Evolutionary conservation across 2,888 invertebrate species (phyloP).

Genomic region (Rhimphoctona megacephalus): DNA sequence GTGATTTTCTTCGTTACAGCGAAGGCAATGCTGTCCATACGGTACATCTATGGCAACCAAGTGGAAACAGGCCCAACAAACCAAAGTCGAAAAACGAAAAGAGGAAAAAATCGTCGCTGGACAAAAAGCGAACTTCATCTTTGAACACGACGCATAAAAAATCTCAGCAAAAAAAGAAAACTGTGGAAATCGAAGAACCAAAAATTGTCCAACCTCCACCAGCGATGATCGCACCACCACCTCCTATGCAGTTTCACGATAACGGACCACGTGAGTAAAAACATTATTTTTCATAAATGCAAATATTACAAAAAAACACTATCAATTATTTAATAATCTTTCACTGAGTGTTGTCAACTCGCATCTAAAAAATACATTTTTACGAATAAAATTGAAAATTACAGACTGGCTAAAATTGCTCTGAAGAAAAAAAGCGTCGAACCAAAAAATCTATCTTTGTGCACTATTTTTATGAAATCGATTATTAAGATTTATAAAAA

Average conservation of each 20-base stretch:
- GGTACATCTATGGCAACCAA: conserved; percentile 83
- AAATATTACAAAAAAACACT: neutral
- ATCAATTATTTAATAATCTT: no score
- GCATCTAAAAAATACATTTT: no score
- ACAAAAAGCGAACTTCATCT: conserved; percentile 73
- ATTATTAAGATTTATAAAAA: neutral
- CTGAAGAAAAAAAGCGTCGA: neutral
- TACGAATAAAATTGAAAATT: no score
- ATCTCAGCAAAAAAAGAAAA: conserved; percentile 72
- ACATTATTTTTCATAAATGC: conserved; percentile 10
- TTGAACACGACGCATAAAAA: conserved; percentile 62
- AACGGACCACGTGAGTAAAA: conserved; percentile 73
- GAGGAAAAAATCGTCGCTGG: conserved; percentile 73
- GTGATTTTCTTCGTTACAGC: conserved; percentile 66
- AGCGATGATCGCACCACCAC: conserved; percentile 75
- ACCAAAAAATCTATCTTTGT: neutral
- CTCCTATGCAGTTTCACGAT: conserved; percentile 77
- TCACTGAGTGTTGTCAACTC: no score
- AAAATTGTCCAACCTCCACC: conserved; percentile 73
- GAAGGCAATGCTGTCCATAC: conserved; percentile 83
- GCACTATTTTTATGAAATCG: neutral
- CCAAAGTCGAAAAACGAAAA: conserved; percentile 78
- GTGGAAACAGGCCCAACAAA: conserved; percentile 83
- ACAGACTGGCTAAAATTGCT: neutral
- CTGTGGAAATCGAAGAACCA: conserved; percentile 42